Percentiles rank a stretch among this genome's conserved stretches.
Conservation (phyloP, 2,888 invertebrate species). For the Vandiemenella viatica region DNA sequence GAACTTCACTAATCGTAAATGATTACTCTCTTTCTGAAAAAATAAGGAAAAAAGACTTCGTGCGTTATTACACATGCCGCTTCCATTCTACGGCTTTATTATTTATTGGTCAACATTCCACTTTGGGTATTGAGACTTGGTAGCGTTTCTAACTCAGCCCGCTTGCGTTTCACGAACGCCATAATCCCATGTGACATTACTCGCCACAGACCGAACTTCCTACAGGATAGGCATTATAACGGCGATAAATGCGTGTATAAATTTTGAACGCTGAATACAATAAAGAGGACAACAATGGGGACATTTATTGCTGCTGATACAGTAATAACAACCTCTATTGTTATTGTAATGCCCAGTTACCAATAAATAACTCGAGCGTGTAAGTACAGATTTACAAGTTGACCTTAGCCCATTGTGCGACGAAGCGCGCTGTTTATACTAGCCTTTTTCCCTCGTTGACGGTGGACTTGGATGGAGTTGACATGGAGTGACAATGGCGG, state of each 20-base stretch:
- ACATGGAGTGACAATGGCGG: not conserved
- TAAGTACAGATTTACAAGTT: not conserved
- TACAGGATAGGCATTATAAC: not conserved
- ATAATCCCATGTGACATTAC: not conserved
- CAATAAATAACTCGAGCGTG: not conserved
- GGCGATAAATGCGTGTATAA: not conserved
- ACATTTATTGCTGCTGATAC: not conserved
- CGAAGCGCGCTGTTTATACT: not conserved
- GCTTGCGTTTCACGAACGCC: no score
- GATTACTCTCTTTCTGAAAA: no score
- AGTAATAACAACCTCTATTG: not conserved
- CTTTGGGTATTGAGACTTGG: no score
- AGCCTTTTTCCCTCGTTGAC: not conserved
- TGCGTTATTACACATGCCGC: no score
- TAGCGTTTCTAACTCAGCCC: no score
- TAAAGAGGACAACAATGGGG: not conserved
- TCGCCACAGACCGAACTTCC: not conserved
- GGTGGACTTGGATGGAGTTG: not conserved
- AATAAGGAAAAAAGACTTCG: no score
- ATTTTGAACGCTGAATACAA: not conserved
- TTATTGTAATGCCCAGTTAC: not conserved
- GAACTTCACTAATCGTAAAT: no score
- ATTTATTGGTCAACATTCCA: no score
- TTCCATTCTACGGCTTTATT: no score
- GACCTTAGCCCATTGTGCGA: not conserved